Base-by-base conservation (phyloP, 2,797 vertebrate species). In the Arnoldichthys spilopterus region DNA sequence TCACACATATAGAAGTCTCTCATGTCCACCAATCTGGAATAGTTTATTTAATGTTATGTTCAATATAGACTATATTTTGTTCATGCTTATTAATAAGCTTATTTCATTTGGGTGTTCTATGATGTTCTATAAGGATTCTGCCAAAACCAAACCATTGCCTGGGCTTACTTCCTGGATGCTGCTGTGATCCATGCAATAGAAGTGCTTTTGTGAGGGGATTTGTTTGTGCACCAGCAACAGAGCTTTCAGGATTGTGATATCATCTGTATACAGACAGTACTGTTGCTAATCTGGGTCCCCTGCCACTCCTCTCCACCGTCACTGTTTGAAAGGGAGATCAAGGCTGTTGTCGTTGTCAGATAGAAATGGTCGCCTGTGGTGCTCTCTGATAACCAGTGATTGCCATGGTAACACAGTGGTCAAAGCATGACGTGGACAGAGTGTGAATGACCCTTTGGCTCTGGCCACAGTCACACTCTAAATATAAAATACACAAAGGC, bases 261-360 rank as follows among this genome's bases (percentile, higher is more conserved):
- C 51, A 72, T 56, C 69, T 32, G 47, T 54, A 54, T 54, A 71
- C 47, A 28, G 26, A 30, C 18, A 54, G 58, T 2, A 74, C 72
- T 22, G 72, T 43, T 20, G 51, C 67, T 30, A 34, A 72, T 62
- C 78, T 22, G 63, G 66, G 28, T 30, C 61, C 28, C 45, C 37
- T 68, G 51, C 54, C 8, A 54, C 56, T 47, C 40, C 37, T 64
- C 56, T 70, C 56, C 1, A 49, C n/a, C 54, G 16, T 40, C 13
- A 13, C 47, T 32, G 68, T 63, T 49, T 71, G 45, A 80, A 64
- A 58, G 49, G 61, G n/a, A 75, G 13, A 71, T 80, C 47, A 63
- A 51, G 26, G 28, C 47, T 74, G 56, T 69, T 15, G 63, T 18
- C 28, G 22, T 78, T 69, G 4, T 28, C 22, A 70, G 78, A 70